phyloP scores from a whole-genome alignment of 2,888 invertebrate genomes.

The Tetragnatha montana region DNA sequence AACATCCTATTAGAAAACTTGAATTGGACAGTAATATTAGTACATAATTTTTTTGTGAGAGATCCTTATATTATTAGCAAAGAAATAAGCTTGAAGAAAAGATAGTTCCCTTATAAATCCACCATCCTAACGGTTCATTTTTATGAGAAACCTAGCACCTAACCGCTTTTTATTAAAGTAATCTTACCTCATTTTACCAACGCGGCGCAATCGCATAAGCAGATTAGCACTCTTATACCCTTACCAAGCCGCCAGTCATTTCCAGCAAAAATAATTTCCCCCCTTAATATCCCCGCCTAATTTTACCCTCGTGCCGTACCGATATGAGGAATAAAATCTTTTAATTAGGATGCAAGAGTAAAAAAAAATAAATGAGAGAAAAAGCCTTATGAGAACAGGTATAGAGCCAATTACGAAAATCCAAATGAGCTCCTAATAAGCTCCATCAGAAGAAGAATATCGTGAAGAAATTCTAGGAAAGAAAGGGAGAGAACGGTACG shows the following conservation, averaged over 20 bases:
- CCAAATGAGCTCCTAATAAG: constrained; percentile 44
- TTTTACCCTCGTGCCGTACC: not conserved
- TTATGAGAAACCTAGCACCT: not conserved
- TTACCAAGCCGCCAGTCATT: not conserved
- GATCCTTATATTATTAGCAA: no score
- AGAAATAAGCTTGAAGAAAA: no score
- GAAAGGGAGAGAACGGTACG: constrained; percentile 20
- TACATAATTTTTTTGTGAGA: no score
- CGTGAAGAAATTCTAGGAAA: not conserved
- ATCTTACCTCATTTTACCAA: not conserved
- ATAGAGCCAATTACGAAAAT: constrained; percentile 51
- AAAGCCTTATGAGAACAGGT: not conserved
- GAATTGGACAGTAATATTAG: no score
- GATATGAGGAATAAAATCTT: constrained; percentile 25
- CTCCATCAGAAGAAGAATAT: constrained; percentile 9
- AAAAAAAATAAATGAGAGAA: not conserved
- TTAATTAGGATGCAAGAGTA: constrained; percentile 41
- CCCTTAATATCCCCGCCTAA: not conserved
- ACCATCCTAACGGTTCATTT: no score
- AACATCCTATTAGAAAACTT: no score
- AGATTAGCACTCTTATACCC: not conserved
- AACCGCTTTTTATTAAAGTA: not conserved
- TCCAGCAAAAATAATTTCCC: not conserved
- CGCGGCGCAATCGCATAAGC: not conserved
- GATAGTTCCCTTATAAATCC: no score